Evolutionary conservation across 35 echinoderm and acorn worm species (phyloP).

Genomic region (Lytechinus variegatus): DNA sequence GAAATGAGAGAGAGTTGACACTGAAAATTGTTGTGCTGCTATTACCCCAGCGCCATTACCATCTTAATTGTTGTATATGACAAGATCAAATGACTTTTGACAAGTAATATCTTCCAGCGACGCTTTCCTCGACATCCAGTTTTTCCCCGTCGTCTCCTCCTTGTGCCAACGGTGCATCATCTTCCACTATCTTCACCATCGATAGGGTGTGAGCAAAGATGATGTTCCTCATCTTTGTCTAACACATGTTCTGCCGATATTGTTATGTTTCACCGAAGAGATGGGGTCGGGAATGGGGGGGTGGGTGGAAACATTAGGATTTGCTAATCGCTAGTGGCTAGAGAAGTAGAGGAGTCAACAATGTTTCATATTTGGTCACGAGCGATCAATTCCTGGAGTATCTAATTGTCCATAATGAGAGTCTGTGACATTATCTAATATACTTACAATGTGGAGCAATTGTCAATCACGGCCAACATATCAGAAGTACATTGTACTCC

Average conservation of each 20-base stretch:
- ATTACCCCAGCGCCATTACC: slow-evolving; percentile 47
- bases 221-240: neutral
- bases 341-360: slow-evolving; percentile 23
- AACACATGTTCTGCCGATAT: neutral
- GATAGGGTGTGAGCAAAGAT: neutral
- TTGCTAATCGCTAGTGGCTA: slow-evolving; percentile 21
- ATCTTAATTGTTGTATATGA: slow-evolving; percentile 53
- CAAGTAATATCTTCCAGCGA: slow-evolving; percentile 46
- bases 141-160: neutral
- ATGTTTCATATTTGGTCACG: slow-evolving; percentile 37
- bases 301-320: neutral
- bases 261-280: neutral
- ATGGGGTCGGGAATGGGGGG: neutral
- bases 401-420: slow-evolving; percentile 37
- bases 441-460: neutral
- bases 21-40: slow-evolving; percentile 40
- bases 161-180: neutral
- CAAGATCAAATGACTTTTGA: slow-evolving; percentile 33
- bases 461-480: slow-evolving; percentile 21
- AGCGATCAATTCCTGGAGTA: slow-evolving; percentile 28
- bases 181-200: neutral
- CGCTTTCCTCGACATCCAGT: slow-evolving; percentile 17
- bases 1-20: neutral
- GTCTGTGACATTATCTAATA: slow-evolving; percentile 39
- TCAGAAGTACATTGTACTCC: neutral